Evolutionary conservation across 2,888 invertebrate genomes (phyloP).

Genomic region (Andrena dorsata): DNA sequence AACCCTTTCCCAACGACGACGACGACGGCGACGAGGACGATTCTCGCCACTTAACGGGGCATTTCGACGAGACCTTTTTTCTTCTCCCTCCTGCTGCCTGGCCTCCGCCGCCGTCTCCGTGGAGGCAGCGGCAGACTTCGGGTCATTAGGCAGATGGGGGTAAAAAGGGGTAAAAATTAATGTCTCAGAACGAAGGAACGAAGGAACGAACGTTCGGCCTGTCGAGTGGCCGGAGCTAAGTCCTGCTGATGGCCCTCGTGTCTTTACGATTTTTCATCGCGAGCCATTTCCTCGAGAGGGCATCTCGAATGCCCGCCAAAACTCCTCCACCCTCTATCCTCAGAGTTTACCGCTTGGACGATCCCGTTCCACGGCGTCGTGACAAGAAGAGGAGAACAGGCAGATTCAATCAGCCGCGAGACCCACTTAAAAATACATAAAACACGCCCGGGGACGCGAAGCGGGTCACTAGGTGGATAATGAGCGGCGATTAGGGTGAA

Average conservation of each 20-base stretch:
- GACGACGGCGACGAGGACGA: constrained; percentile 59
- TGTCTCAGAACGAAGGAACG: constrained; percentile 84
- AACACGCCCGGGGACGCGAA: constrained; percentile 5
- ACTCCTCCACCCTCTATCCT: background rate
- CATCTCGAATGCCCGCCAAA: constrained; percentile 21
- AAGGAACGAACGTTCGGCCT: constrained; percentile 81
- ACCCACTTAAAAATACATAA: constrained; percentile 13
- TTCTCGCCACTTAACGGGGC: constrained; percentile 78
- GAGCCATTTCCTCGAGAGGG: constrained; percentile 77
- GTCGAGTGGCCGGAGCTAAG: constrained; percentile 72
- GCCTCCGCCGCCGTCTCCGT: constrained; percentile 35
- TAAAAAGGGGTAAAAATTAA: constrained; percentile 84
- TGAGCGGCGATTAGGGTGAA: constrained; percentile 32
- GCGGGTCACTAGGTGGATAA: constrained; percentile 39
- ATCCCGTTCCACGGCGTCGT: background rate
- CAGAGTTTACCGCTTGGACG: background rate
- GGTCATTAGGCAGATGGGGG: constrained; percentile 83
- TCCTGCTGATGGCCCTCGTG: constrained; percentile 71
- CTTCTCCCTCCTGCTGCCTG: constrained; percentile 31
- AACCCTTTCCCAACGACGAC: constrained; percentile 44
- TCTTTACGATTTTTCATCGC: constrained; percentile 83
- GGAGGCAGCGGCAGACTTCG: constrained; percentile 72
- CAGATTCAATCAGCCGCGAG: constrained; percentile 3
- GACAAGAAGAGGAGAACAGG: background rate
- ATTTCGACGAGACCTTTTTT: constrained; percentile 75